Conservation (phyloP, 2,113 vertebrate genomes). For the Laticauda laticaudata region DNA sequence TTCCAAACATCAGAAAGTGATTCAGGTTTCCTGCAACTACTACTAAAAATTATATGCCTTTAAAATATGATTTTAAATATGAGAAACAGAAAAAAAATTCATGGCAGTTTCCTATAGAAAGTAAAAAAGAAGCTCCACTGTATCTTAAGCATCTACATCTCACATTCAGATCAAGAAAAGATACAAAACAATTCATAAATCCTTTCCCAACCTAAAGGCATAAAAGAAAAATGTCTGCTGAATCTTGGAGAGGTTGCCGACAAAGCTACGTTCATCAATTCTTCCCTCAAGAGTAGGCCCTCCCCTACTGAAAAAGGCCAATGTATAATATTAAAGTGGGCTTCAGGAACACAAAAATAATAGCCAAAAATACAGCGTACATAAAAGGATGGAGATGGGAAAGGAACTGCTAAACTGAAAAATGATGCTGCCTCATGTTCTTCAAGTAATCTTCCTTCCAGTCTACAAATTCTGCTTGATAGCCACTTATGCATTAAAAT, state of each 20-base stretch:
- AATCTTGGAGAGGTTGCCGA: slow-evolving; percentile 29
- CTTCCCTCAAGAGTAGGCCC: slow-evolving; percentile 32
- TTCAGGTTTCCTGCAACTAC: slow-evolving; percentile 32
- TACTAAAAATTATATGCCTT: slow-evolving; percentile 37
- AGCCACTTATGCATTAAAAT: background rate
- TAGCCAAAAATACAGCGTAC: slow-evolving; percentile 21
- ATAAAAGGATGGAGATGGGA: slow-evolving; percentile 27
- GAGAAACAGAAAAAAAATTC: slow-evolving; percentile 27
- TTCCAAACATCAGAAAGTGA: slow-evolving; percentile 35
- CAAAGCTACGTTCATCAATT: slow-evolving; percentile 53
- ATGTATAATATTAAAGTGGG: slow-evolving; percentile 51
- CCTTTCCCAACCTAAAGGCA: slow-evolving; percentile 49
- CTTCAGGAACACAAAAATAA: slow-evolving; percentile 36
- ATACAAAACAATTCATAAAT: slow-evolving; percentile 53
- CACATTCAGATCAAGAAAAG: slow-evolving; percentile 58
- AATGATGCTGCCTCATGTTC: slow-evolving; percentile 26
- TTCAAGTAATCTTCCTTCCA: background rate
- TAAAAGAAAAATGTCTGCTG: slow-evolving; percentile 45
- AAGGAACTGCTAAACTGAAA: slow-evolving; percentile 31
- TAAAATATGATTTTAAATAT: slow-evolving; percentile 10
- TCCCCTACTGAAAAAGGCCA: slow-evolving; percentile 24
- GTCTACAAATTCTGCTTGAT: slow-evolving; percentile 25
- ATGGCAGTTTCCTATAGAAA: slow-evolving; percentile 36
- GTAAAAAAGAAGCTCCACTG: slow-evolving; percentile 35
- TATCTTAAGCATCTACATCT: slow-evolving; percentile 21